A percentile compares a stretch with the other conserved stretches of the same genome.
phyloP scores from a whole-genome alignment of 2,797 vertebrate genomes.

The Catharus ustulatus region DNA sequence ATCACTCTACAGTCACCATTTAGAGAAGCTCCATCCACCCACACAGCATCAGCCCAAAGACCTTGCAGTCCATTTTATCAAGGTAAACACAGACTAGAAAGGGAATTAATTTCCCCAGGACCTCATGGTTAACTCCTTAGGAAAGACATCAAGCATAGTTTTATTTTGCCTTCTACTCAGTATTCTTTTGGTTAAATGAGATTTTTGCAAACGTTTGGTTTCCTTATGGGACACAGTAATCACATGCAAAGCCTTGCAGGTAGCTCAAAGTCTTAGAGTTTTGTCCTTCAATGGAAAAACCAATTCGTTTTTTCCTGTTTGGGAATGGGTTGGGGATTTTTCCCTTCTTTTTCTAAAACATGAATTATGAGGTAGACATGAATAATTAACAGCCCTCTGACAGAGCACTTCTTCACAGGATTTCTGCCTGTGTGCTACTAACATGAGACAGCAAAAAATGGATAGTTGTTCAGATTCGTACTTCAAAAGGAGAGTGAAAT shows the following conservation, averaged over 20 bases:
- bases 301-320: not conserved
- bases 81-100: not conserved
- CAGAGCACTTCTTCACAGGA: not conserved
- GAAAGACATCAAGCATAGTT: not conserved
- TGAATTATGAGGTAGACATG: not conserved
- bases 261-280: not conserved
- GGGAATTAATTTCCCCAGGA: not conserved
- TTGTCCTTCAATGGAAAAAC: not conserved
- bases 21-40: not conserved
- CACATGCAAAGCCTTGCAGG: not conserved
- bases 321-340: not conserved
- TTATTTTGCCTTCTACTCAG: not conserved
- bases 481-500: not conserved
- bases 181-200: not conserved
- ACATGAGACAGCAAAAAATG: not conserved
- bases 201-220: not conserved
- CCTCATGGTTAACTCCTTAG: not conserved
- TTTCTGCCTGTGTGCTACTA: not conserved
- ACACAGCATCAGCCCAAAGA: not conserved
- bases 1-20: not conserved
- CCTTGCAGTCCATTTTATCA: not conserved
- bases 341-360: not conserved
- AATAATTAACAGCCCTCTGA: constrained; percentile 20
- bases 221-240: not conserved
- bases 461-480: not conserved